phyloP scores from a whole-genome alignment of 2,888 invertebrate species.

The Xestia ashworthii region DNA sequence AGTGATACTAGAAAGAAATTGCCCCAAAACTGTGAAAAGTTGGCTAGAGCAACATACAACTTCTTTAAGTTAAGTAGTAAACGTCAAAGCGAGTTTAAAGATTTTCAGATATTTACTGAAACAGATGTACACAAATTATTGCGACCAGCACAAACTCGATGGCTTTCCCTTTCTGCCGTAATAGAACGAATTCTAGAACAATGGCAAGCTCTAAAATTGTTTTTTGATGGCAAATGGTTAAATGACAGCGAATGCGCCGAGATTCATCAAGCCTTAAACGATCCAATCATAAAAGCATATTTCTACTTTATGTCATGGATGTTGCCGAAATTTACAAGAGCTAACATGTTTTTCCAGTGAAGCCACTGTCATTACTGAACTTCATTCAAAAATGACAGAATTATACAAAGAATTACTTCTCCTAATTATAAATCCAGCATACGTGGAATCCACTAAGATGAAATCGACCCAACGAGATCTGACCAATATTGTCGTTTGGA shows the following conservation, averaged over 20 bases:
- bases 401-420: background rate
- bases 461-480: background rate
- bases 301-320: background rate
- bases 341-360: background rate
- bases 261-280: background rate
- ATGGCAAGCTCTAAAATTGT: background rate
- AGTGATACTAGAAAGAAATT: no score
- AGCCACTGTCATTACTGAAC: background rate
- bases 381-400: conserved; percentile 5
- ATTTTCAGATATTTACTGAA: conserved; percentile 8
- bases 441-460: conserved; percentile 1
- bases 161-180: background rate
- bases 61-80: conserved; percentile 3
- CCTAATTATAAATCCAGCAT: background rate
- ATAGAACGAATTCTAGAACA: background rate
- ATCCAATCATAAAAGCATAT: background rate
- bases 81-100: background rate
- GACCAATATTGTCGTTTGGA: background rate
- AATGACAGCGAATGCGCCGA: background rate
- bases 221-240: conserved; percentile 4
- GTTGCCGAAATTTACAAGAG: background rate
- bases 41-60: background rate
- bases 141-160: no score
- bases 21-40: no score
- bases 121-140: background rate